These are phyloP conservation scores for Dicyrtoma fusca DNA, from an alignment of 2,888 invertebrate genomes.

Conservation along the genomic window DNA sequence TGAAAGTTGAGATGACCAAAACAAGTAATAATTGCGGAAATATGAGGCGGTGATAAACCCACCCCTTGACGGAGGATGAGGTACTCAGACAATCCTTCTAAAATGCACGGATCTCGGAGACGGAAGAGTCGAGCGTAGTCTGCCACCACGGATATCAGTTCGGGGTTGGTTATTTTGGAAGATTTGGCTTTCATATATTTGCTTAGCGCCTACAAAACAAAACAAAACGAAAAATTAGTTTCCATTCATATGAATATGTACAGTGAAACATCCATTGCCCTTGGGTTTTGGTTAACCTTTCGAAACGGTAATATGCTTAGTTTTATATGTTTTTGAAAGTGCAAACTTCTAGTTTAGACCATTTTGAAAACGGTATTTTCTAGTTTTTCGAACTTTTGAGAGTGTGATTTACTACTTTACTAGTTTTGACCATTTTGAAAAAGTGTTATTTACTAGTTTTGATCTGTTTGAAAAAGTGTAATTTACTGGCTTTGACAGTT, in stretches of 20 bases:
- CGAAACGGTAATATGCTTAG: no score
- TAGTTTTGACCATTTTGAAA: no score
- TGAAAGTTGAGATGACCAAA: conserved; percentile 68
- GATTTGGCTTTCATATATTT: conserved; percentile 67
- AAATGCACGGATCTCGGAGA: conserved; percentile 65
- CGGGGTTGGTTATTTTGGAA: conserved; percentile 59
- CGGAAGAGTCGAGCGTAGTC: conserved; percentile 68
- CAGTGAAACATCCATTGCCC: background rate
- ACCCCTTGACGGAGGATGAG: conserved; percentile 62
- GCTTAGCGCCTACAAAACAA: conserved; percentile 66
- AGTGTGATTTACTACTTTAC: no score
- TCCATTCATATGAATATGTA: background rate
- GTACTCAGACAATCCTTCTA: conserved; percentile 66
- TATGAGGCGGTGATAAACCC: conserved; percentile 63
- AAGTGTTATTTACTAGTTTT: no score
- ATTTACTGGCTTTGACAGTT: no score
- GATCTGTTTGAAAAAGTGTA: no score
- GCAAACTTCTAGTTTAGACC: no score
- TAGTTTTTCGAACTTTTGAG: no score
- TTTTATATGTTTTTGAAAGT: background rate
- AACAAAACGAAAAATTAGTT: background rate
- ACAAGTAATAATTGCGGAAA: conserved; percentile 66
- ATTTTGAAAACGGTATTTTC: no score
- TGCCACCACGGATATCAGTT: conserved; percentile 67
- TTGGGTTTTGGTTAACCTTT: background rate